These are phyloP conservation scores for Drosophila niveifrons DNA, from an alignment of 2,888 invertebrate species.

Conservation along the genomic window DNA sequence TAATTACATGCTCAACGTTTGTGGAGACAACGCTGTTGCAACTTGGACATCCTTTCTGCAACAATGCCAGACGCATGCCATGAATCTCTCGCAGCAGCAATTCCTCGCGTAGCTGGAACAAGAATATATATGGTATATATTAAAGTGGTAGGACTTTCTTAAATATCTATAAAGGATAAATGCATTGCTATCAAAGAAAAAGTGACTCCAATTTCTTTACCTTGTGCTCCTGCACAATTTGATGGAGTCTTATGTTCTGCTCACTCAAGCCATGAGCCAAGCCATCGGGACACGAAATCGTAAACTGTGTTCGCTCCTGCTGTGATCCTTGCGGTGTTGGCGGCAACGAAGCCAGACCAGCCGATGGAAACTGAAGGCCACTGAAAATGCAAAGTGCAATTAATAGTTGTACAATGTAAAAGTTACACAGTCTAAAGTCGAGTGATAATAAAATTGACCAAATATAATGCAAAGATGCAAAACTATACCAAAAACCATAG, in stretches of 20 bases:
- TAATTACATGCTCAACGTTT: conserved; percentile 85
- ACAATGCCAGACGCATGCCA: conserved; percentile 91
- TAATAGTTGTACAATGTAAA: conserved; percentile 3
- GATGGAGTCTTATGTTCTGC: conserved; percentile 89
- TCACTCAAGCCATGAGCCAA: conserved; percentile 85
- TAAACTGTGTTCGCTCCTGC: conserved; percentile 83
- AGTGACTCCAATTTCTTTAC: conserved; percentile 84
- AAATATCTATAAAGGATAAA: no score
- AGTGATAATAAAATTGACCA: no score
- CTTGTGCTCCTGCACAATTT: conserved; percentile 93
- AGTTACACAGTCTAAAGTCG: no score
- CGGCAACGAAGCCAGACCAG: conserved; percentile 83
- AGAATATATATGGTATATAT: no score
- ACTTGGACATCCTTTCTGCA: conserved; percentile 87
- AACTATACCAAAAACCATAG: no score
- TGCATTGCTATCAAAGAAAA: no score
- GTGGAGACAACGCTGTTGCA: conserved; percentile 87
- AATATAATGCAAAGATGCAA: no score
- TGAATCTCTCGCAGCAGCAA: conserved; percentile 92
- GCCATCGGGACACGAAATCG: conserved; percentile 85
- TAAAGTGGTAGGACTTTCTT: no score
- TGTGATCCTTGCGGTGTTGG: conserved; percentile 87
- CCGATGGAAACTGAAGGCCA: conserved; percentile 80
- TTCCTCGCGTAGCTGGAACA: conserved; percentile 90
- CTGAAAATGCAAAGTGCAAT: conserved; percentile 40